Evolutionary conservation across 2,888 invertebrate genomes (phyloP).

Genomic region (Onthophagus sagittarius): DNA sequence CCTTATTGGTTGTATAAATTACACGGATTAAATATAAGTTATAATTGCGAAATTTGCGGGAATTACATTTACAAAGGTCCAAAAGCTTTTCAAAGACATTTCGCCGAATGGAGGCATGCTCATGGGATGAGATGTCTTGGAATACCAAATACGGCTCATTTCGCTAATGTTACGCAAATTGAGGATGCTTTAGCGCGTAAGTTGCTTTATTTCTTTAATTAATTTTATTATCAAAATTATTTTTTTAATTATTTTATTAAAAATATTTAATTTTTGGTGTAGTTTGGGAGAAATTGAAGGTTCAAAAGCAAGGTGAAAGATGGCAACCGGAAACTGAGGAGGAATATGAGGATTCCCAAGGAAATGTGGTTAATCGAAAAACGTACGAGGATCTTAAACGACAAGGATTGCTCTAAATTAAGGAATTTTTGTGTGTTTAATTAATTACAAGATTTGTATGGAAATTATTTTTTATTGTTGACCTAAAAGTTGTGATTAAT

Average conservation of each 20-base stretch:
- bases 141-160: constrained; percentile 99
- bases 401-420: constrained; percentile 83
- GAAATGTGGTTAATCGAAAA: constrained; percentile 98
- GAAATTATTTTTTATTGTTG: no score
- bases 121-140: constrained; percentile 98
- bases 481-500: no score
- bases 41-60: constrained; percentile 99
- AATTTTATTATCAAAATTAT: neutral
- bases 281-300: constrained; percentile 98
- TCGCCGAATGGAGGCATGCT: constrained; percentile 88
- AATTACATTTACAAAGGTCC: constrained; percentile 98
- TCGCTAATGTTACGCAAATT: constrained; percentile 98
- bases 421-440: neutral
- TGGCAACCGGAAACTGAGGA: constrained; percentile 97
- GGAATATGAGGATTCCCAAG: constrained; percentile 97
- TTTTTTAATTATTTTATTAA: neutral
- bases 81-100: constrained; percentile 98
- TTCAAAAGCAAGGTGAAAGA: constrained; percentile 90
- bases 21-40: constrained; percentile 97
- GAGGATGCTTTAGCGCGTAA: constrained; percentile 92
- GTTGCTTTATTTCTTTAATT: constrained; percentile 41
- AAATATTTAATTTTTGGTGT: constrained; percentile 40
- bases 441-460: no score
- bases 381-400: constrained; percentile 98
- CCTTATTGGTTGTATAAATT: constrained; percentile 99